Base-by-base conservation (phyloP, 2,797 vertebrate genomes). In the Xenopus petersii region DNA sequence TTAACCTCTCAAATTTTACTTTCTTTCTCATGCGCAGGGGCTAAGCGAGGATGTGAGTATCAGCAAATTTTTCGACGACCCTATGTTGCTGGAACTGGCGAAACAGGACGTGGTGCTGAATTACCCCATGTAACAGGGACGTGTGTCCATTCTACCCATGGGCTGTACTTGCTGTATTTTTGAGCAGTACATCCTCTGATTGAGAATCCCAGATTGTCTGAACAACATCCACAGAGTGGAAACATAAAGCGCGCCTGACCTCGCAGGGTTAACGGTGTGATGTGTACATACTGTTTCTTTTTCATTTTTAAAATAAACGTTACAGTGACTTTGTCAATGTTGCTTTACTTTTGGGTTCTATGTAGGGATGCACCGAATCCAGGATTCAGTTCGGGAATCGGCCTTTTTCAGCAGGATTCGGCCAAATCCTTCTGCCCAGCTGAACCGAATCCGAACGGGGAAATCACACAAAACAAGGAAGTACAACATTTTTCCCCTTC, bases 51-150 rank as follows among this genome's bases (percentile, higher is more conserved):
- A 99, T 0, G 98, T 99, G 80, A 99, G 98, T 78, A 99, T 99
- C 94, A 99, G 96, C 93, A 99, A 99, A 92, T 99, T 99, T 93
- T 99, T 99, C 64, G 98, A 99, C 0, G 98, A 99, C 65, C 98
- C 98, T 70, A 99, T 99, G 98, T 95, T 99, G 94, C 88, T 99
- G 94, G 98, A 99, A 86, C 83, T 99, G 82, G 97, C 98, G 84
- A 99, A 99, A 77, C 97, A 99, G 79, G 98, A 99, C 0, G 98
- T 99, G 4, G 95, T 99, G 80, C 93, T 99, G 58, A 99, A 99
- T 86, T 99, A 99, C 83, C 97, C 98, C 63, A 98, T 99, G 95
- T 99, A 89, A 98, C 6, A n/a, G 1, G 5, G 36, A 47, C 13
- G 3, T 1, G 42, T 59, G 49, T 13, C 11, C n/a, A 17, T 15